Evolutionary conservation across 2,888 invertebrate species (phyloP).

Genomic region (Neelides folsomi): DNA sequence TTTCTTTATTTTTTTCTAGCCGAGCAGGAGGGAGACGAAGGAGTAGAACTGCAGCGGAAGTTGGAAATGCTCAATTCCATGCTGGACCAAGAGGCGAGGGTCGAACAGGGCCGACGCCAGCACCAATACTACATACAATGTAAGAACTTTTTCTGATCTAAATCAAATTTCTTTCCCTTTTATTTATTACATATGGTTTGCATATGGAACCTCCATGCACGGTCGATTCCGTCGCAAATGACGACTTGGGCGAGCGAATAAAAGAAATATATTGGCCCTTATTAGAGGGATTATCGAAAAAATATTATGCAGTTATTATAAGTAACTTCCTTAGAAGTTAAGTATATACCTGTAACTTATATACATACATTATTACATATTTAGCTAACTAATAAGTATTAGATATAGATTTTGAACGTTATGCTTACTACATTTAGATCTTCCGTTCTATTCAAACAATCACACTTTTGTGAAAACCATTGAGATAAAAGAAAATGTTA

Average conservation of each 20-base stretch:
- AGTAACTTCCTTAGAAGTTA: too few relatives aligned
- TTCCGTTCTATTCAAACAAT: background rate
- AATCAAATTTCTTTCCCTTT: conserved; percentile 20
- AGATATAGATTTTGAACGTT: too few relatives aligned
- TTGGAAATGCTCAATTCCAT: conserved; percentile 78
- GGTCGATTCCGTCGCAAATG: background rate
- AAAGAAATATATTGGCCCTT: background rate
- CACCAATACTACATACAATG: conserved; percentile 67
- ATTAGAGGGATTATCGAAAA: background rate
- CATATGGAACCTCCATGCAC: background rate
- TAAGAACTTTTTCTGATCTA: conserved; percentile 42
- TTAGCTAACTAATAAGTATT: too few relatives aligned
- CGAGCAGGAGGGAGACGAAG: conserved; percentile 78
- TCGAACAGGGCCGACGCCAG: conserved; percentile 62
- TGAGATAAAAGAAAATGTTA: too few relatives aligned
- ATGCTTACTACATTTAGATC: too few relatives aligned
- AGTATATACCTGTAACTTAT: too few relatives aligned
- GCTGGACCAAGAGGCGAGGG: conserved; percentile 70
- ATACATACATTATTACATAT: too few relatives aligned
- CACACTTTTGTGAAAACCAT: background rate
- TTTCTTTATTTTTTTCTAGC: conserved; percentile 36
- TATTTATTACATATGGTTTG: background rate
- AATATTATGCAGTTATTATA: too few relatives aligned
- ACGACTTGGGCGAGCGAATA: background rate
- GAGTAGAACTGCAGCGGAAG: conserved; percentile 76